Percentiles rank a stretch among this genome's conserved stretches.
Conservation (phyloP, 2,888 invertebrate genomes). For the Criorhina ranunculi region DNA sequence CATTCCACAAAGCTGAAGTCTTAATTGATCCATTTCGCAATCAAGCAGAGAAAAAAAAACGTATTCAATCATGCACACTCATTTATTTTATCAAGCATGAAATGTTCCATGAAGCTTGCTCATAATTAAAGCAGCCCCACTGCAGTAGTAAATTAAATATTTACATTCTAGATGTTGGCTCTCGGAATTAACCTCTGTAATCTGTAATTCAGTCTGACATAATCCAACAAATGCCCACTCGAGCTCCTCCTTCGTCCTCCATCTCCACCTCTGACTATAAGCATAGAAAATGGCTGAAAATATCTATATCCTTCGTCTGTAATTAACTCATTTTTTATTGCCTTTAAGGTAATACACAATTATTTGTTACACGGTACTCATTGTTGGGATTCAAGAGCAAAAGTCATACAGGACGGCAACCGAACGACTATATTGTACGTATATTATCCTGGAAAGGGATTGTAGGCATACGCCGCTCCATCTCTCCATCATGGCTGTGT, state of each 20-base stretch:
- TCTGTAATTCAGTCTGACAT: constrained; percentile 69
- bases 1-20: too few relatives aligned
- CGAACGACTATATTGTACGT: too few relatives aligned
- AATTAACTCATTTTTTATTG: constrained; percentile 75
- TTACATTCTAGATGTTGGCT: constrained; percentile 60
- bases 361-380: constrained; percentile 75
- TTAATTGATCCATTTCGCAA: not conserved
- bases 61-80: constrained; percentile 53
- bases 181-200: constrained; percentile 73
- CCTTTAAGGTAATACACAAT: constrained; percentile 74
- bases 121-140: constrained; percentile 60
- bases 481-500: constrained; percentile 41
- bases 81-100: constrained; percentile 60
- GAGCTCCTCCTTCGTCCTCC: constrained; percentile 29
- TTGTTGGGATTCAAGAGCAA: constrained; percentile 70
- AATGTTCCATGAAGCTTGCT: constrained; percentile 42
- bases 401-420: constrained; percentile 38
- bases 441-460: constrained; percentile 44
- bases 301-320: constrained; percentile 51
- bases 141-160: constrained; percentile 39
- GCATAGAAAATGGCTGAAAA: constrained; percentile 39
- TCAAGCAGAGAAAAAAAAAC: constrained; percentile 15
- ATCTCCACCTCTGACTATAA: not conserved
- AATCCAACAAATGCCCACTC: constrained; percentile 74
- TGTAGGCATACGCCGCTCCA: not conserved